Conservation (phyloP, 2,113 vertebrate genomes). For the Phylloscopus trochiloides region DNA sequence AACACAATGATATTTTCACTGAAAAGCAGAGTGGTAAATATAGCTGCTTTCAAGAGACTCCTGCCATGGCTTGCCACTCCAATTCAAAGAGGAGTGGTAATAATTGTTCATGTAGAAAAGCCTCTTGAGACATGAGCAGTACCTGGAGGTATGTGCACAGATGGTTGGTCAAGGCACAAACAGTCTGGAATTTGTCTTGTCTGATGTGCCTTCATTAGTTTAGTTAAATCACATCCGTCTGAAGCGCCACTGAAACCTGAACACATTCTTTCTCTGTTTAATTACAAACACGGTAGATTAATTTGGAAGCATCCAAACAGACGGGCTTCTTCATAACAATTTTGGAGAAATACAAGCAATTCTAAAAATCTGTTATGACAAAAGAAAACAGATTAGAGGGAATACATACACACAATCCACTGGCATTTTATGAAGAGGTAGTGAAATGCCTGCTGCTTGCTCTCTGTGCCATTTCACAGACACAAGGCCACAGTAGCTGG, state of each 20-base stretch:
- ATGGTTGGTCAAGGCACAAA: slow-evolving; percentile 80
- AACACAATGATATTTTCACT: background rate
- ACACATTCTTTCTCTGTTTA: slow-evolving; percentile 57
- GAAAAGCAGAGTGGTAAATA: slow-evolving; percentile 22
- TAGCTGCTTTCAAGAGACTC: slow-evolving; percentile 48
- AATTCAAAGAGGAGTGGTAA: slow-evolving; percentile 61
- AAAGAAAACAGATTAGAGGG: background rate
- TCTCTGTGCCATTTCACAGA: background rate
- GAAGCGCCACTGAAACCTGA: slow-evolving; percentile 61
- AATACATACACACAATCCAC: background rate
- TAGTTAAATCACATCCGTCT: slow-evolving; percentile 75
- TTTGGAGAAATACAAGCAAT: background rate
- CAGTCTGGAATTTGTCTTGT: slow-evolving; percentile 82
- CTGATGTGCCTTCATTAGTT: slow-evolving; percentile 77
- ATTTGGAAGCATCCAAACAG: slow-evolving; percentile 48
- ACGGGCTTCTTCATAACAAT: background rate
- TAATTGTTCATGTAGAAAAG: slow-evolving; percentile 75
- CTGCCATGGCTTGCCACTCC: slow-evolving; percentile 72
- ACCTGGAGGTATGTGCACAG: slow-evolving; percentile 81
- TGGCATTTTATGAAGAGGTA: background rate
- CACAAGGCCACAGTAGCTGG: background rate
- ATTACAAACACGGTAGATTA: slow-evolving; percentile 56
- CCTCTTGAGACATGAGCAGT: slow-evolving; percentile 81
- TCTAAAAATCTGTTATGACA: background rate
- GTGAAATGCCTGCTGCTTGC: background rate